phyloP scores from a whole-genome alignment of 2,888 invertebrate species.

The Chrysina gloriosa region DNA sequence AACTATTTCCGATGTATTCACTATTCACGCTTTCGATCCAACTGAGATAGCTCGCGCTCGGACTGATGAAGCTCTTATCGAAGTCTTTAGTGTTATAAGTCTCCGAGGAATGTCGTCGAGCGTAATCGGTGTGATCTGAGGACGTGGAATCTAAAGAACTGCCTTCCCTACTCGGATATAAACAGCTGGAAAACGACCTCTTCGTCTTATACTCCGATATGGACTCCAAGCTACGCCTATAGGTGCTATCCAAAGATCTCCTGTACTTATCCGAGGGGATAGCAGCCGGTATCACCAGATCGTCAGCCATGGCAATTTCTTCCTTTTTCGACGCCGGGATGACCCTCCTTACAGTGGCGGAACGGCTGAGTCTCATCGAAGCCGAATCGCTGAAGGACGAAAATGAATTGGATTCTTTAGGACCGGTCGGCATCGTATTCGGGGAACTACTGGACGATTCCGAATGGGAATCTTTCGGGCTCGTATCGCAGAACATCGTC shows the following conservation, averaged over 20 bases:
- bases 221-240: slow-evolving; percentile 62
- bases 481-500: slow-evolving; percentile 50
- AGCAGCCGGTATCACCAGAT: slow-evolving; percentile 31
- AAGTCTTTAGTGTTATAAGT: slow-evolving; percentile 48
- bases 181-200: slow-evolving; percentile 55
- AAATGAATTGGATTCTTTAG: slow-evolving; percentile 57
- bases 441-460: slow-evolving; percentile 59
- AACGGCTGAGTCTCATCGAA: slow-evolving; percentile 53
- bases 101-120: slow-evolving; percentile 55
- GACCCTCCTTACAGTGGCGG: slow-evolving; percentile 61
- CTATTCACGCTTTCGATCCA: slow-evolving; percentile 64
- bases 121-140: slow-evolving; percentile 60
- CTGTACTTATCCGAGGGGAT: slow-evolving; percentile 47
- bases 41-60: slow-evolving; percentile 62
- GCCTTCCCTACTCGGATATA: slow-evolving; percentile 53
- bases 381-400: slow-evolving; percentile 58
- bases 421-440: slow-evolving; percentile 54
- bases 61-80: slow-evolving; percentile 58
- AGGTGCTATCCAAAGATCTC: slow-evolving; percentile 55
- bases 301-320: slow-evolving; percentile 38
- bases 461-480: slow-evolving; percentile 56
- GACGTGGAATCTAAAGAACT: slow-evolving; percentile 59
- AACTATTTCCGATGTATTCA: slow-evolving; percentile 57
- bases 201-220: slow-evolving; percentile 63
- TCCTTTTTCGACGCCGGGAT: slow-evolving; percentile 52